A percentile compares a stretch with the other conserved stretches of the same genome.
Evolutionary conservation across 1,140 invertebrate species (phyloP).

Genomic region (Copidosoma floridanum): DNA sequence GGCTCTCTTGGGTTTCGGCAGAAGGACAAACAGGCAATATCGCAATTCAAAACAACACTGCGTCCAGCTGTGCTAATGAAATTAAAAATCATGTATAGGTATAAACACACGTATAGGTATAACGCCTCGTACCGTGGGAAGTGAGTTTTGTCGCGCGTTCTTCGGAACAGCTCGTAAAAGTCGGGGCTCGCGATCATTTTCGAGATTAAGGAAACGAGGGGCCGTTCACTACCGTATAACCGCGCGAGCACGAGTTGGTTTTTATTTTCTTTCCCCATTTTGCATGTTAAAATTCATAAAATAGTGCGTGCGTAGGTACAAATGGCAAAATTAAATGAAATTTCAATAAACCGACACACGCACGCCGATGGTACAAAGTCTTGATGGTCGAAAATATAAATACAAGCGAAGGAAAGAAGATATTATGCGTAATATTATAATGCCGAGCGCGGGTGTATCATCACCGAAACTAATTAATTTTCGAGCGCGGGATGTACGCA

Average conservation of each 20-base stretch:
- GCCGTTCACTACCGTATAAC: constrained; percentile 15
- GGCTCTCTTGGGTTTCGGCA: constrained; percentile 10
- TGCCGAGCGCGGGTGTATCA: not conserved
- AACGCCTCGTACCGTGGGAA: constrained; percentile 52
- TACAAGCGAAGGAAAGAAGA: no score
- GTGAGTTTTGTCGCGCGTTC: no score
- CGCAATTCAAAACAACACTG: constrained; percentile 27
- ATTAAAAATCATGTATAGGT: constrained; percentile 41
- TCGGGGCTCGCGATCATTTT: constrained; percentile 48
- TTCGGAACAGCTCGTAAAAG: constrained; percentile 44
- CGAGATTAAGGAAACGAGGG: constrained; percentile 45
- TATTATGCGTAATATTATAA: no score
- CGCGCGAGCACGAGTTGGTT: not conserved
- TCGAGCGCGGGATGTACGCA: constrained; percentile 13
- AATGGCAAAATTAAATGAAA: no score
- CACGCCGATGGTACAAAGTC: no score
- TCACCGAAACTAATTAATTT: constrained; percentile 22
- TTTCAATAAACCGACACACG: no score
- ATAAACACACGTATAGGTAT: constrained; percentile 20
- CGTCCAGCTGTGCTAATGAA: constrained; percentile 34
- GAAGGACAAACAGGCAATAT: constrained; percentile 9
- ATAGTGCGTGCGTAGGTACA: no score
- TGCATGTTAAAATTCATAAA: no score
- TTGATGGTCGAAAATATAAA: no score
- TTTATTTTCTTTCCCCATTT: no score